Evolutionary conservation across 2,888 invertebrate species (phyloP), one percentile per base, ranked within the genome.

Genomic region (Melanargia galathea): DNA sequence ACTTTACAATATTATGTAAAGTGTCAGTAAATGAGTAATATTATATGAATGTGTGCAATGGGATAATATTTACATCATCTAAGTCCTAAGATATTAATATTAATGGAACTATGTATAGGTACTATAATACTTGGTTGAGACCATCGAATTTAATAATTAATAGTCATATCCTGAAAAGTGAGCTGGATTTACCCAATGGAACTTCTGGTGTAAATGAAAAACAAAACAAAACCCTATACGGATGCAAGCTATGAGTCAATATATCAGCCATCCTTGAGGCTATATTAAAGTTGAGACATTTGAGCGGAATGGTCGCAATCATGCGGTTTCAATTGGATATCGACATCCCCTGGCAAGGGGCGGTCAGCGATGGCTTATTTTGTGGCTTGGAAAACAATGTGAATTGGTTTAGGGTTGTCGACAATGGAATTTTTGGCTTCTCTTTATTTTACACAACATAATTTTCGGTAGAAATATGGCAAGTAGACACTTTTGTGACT

Each of bases 341-440:
- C 74, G 81, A 77, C 76, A 80, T 71, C 74, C 75, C 74, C 75
- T 72, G 71, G 67, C 70, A 66, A 65, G 72, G 73, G 78, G 78
- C 77, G 77, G 80, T 72, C 75, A 73, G 72, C 70, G 74, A 79
- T 75, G 73, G 84, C 78, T 82, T 82, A 81, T 81, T 82, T 82
- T 80, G 83, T 79, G 83, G 83, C 73, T 80, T 73, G 79, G 80
- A 82, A 82, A 83, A 85, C 83, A 85, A 84, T 81, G 77, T 78
- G 6, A 63, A 57, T 54, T 24, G 40, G n/a, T 18, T 40, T 63
- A 66, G 66, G 66, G 66, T 38, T 66, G 62, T 11, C 43, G 33
- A 22, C 16, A 2, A 11, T 20, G 5, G 4, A 49, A 8, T n/a
- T 49, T 49, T 26, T 10, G 11, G 20, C 1, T 46, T 43, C 8